Percentiles rank a stretch among this genome's conserved stretches.
Conservation (phyloP, 2,888 invertebrate genomes). For the Pegoplata infirma region DNA sequence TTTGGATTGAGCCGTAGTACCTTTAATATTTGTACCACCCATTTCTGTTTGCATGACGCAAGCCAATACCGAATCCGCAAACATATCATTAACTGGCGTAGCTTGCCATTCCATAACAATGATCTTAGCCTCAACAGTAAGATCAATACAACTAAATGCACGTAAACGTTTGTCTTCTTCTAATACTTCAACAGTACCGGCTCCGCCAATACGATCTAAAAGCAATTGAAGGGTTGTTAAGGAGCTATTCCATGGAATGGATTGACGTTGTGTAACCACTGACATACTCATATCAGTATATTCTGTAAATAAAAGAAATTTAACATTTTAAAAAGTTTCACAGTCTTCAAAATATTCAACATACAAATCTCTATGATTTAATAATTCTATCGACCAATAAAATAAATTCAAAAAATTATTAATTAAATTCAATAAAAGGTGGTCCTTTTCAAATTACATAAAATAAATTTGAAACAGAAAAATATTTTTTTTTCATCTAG, state of each 20-base stretch:
- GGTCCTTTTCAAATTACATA: no score
- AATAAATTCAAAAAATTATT: background rate
- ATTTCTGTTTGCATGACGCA: constrained; percentile 91
- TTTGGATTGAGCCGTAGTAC: constrained; percentile 82
- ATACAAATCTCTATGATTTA: constrained; percentile 79
- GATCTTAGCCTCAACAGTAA: constrained; percentile 88
- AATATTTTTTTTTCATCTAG: no score
- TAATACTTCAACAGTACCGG: constrained; percentile 82
- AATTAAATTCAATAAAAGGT: no score
- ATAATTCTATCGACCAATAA: no score
- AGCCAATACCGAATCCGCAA: constrained; percentile 95
- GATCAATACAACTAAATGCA: constrained; percentile 90
- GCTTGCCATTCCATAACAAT: constrained; percentile 96
- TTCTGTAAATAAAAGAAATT: constrained; percentile 74
- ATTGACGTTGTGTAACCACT: constrained; percentile 94
- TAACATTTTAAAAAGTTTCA: constrained; percentile 1
- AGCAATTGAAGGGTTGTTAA: constrained; percentile 85
- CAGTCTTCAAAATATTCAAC: no score
- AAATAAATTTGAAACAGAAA: no score
- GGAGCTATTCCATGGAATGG: constrained; percentile 86
- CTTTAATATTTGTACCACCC: constrained; percentile 82
- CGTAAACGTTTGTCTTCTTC: constrained; percentile 86
- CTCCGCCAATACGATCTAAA: constrained; percentile 87
- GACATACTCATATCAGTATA: constrained; percentile 98
- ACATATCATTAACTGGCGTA: constrained; percentile 98